A percentile compares a stretch with the other conserved stretches of the same genome.
These are phyloP conservation scores for Bufo gargarizans DNA, from an alignment of 2,113 vertebrate species.

Conservation along the genomic window DNA sequence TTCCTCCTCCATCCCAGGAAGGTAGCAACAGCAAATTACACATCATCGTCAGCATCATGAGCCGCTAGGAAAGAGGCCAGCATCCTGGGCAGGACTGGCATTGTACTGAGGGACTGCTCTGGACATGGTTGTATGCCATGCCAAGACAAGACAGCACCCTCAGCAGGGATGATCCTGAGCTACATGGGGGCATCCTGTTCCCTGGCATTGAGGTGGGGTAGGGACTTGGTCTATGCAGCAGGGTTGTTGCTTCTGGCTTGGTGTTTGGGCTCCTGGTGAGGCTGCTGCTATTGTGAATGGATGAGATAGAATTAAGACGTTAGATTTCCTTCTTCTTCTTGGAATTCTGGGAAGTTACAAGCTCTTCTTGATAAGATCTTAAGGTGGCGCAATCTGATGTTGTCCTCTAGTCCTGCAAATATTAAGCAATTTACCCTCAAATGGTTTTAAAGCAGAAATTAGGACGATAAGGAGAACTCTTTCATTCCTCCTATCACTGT, in stretches of 20 bases:
- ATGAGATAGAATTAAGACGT: slow-evolving; percentile 65
- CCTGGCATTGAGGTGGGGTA: slow-evolving; percentile 64
- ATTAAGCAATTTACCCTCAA: neutral
- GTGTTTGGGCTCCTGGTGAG: slow-evolving; percentile 66
- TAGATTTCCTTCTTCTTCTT: neutral
- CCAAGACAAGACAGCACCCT: slow-evolving; percentile 62
- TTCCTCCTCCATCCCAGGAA: slow-evolving; percentile 67
- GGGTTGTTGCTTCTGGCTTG: slow-evolving; percentile 57
- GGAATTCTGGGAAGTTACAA: neutral
- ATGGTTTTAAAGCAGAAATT: neutral
- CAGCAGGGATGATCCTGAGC: slow-evolving; percentile 64
- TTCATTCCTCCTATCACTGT: neutral
- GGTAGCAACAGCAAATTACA: slow-evolving; percentile 62
- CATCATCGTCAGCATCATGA: slow-evolving; percentile 68
- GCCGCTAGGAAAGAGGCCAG: slow-evolving; percentile 27
- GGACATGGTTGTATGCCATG: slow-evolving; percentile 71
- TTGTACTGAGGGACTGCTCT: slow-evolving; percentile 54
- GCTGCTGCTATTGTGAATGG: slow-evolving; percentile 67
- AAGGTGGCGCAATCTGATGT: neutral
- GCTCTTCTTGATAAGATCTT: neutral
- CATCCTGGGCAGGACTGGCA: slow-evolving; percentile 32
- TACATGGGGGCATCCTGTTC: slow-evolving; percentile 63
- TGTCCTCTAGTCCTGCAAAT: neutral
- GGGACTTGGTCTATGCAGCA: slow-evolving; percentile 64
- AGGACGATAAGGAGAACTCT: neutral